Evolutionary conservation across 2,113 vertebrate species (phyloP), one percentile per base, ranked within the genome.

Genomic region (Nestor notabilis): DNA sequence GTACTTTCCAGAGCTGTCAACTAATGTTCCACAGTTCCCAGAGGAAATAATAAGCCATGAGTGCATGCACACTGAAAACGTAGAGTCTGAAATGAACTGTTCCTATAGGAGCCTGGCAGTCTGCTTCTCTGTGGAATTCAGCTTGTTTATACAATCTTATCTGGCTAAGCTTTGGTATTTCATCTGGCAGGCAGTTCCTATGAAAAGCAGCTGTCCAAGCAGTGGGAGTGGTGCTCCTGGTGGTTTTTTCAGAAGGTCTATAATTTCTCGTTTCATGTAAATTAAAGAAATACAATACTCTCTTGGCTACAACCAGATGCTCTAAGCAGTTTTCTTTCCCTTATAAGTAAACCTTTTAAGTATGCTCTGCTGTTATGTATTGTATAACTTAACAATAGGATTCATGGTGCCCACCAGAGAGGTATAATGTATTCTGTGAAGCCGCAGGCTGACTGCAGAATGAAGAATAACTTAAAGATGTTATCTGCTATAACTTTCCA

Each of bases 121-220:
- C 92, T 97, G 94, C 93, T 97, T 80, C 89, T 96, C 95, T 94
- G 75, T 97, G 97, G 97, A 98, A 97, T 97, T 94, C 83, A 72
- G 87, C 93, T 97, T 98, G 97, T 98, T 98, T 98, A 97, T 96
- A 98, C 88, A 98, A 96, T 97, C 96, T 96, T 97, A 97, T 98
- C 97, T 98, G 96, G 96, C 97, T 96, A 96, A 96, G 95, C 94
- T 89, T 94, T 97, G 97, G 97, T 97, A 98, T 98, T 98, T 97
- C 94, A 96, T 97, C 97, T 98, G 97, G 96, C 97, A 96, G 95
- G 83, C 96, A 95, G 81, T 89, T 96, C 95, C 95, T 96, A 96
- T 96, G 96, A 97, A 96, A 96, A 98, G 93, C 98, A 98, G 97
- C 98, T 98, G 97, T 98, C 94, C 95, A 98, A 98, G 97, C 98